Evolutionary conservation across 1,140 invertebrate species (phyloP).

Genomic region (Aleiodes sp.): DNA sequence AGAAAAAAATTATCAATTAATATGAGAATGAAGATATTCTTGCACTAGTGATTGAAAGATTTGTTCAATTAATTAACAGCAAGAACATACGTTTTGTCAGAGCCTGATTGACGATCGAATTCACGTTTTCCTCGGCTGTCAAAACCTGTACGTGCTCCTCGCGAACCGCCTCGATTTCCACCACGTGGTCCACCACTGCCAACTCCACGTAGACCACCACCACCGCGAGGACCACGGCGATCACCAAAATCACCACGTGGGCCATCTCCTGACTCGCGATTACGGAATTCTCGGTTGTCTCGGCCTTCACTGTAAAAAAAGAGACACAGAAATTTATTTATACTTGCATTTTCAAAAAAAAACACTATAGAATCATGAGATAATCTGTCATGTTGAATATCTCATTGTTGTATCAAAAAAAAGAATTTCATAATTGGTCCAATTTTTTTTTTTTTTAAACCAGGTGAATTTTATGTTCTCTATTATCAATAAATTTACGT

Average conservation of each 20-base stretch:
- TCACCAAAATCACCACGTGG: slow-evolving; percentile 46
- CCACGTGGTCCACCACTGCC: slow-evolving; percentile 61
- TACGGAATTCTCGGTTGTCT: slow-evolving; percentile 52
- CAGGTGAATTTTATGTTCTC: too few species aligned
- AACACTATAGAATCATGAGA: too few species aligned
- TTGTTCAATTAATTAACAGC: slow-evolving; percentile 1
- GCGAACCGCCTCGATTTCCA: slow-evolving; percentile 58
- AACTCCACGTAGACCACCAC: slow-evolving; percentile 41
- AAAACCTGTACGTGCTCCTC: slow-evolving; percentile 66
- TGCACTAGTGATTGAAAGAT: neutral
- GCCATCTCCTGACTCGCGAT: slow-evolving; percentile 41
- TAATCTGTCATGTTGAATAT: too few species aligned
- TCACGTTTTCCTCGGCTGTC: slow-evolving; percentile 86
- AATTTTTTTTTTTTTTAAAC: too few species aligned
- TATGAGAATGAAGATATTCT: neutral
- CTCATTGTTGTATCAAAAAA: too few species aligned
- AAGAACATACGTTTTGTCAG: slow-evolving; percentile 84
- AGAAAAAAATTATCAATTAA: slow-evolving; percentile 18
- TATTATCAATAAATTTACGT: too few species aligned
- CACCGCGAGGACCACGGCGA: slow-evolving; percentile 37
- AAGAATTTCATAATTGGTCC: too few species aligned
- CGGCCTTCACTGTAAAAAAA: slow-evolving; percentile 50
- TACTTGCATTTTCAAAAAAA: too few species aligned
- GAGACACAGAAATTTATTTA: too few species aligned
- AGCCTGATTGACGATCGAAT: slow-evolving; percentile 94